Evolutionary conservation across 2,888 invertebrate genomes (phyloP), one percentile per base, ranked within the genome.

Genomic region (Linyphia triangularis): DNA sequence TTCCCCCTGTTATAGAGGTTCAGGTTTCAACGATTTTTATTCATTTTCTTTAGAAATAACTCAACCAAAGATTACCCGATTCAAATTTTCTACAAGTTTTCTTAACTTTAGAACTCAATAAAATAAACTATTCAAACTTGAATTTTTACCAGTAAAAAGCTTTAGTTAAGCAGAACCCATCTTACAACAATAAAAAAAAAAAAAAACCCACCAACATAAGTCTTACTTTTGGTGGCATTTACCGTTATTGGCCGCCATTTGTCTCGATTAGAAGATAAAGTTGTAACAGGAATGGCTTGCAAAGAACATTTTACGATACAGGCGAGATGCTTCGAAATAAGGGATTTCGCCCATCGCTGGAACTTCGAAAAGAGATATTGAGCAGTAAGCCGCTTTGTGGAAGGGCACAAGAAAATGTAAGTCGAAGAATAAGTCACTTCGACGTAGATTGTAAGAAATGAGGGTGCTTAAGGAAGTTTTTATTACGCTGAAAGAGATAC

Each of bases 201-300:
- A n/a, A n/a, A n/a, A n/a, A n/a, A n/a, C n/a, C 19, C 22, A 13
- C 19, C 7, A 1, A 30, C 57, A 28, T 51, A 57, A 24, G 26
- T 73, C 73, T 57, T 57, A 30, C 30, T 30, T 22, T 19, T 13
- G 40, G 22, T 22, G 57, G 73, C 57, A 30, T 30, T 59, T 73
- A 30, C 51, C 57, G 22, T 30, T 59, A 57, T 57, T 59, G 73
- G 57, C 33, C 10, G 6, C 73, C 73, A 73, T 73, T 30, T 73
- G 73, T 73, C 57, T 73, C 73, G 73, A 73, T 73, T 73, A 57
- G 51, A 10, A 59, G 73, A 59, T 59, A 70, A 43, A 70, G 70
- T 28, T 13, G 5, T n/a, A n/a, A 13, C 13, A 16, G 51, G n/a
- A 51, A n/a, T 13, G 33, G 51, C n/a, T 51, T 51, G 51, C 51